Evolutionary conservation across 2,113 vertebrate genomes (phyloP).

Genomic region (Orcinus orca): DNA sequence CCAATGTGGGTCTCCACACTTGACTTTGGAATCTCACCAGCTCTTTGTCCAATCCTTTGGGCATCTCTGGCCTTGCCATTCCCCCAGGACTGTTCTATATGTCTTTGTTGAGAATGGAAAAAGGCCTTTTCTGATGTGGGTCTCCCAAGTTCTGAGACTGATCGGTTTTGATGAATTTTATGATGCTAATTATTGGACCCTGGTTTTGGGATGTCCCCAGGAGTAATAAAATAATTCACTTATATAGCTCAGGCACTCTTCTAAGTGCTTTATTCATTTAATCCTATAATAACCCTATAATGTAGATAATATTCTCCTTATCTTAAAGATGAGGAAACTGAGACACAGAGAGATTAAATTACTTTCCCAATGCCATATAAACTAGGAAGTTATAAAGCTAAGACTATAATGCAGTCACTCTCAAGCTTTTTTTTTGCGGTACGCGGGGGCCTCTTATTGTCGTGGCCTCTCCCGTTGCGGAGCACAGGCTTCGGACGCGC

Average conservation of each 20-base stretch:
- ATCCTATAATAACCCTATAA: neutral
- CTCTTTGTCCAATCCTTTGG: neutral
- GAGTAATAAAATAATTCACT: neutral
- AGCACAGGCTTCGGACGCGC: too few relatives aligned
- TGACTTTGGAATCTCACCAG: neutral
- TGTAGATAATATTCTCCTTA: neutral
- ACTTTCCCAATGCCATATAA: neutral
- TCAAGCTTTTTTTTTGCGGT: neutral
- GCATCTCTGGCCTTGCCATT: neutral
- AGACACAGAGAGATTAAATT: neutral
- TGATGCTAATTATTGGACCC: neutral
- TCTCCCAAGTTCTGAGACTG: neutral
- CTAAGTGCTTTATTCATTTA: neutral
- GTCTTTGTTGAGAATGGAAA: neutral
- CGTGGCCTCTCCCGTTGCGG: too few relatives aligned
- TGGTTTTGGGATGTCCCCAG: neutral
- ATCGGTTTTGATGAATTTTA: neutral
- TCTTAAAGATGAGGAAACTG: constrained; percentile 20
- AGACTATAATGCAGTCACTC: neutral
- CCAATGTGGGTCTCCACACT: neutral
- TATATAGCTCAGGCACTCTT: neutral
- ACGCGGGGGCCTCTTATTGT: too few relatives aligned
- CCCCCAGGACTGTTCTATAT: neutral
- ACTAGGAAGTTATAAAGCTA: neutral
- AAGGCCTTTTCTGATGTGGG: neutral